A percentile compares a stretch with the other conserved stretches of the same genome.
Evolutionary conservation across 1,140 invertebrate species (phyloP).

Genomic region (Zophobas atratus): DNA sequence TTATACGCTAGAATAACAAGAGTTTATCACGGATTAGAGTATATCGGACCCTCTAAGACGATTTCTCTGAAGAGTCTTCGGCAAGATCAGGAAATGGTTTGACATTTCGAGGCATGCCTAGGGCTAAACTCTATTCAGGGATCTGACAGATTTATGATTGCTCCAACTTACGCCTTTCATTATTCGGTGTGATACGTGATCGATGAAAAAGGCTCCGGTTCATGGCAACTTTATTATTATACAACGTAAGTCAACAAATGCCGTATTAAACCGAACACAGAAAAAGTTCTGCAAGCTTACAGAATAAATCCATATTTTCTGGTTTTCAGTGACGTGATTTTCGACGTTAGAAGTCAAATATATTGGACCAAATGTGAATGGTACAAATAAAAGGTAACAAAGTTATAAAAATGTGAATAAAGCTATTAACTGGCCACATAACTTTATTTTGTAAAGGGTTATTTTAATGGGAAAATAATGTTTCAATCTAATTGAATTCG

Average conservation of each 20-base stretch:
- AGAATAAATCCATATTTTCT: not conserved
- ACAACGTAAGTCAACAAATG: constrained; percentile 13
- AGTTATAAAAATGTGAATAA: too few relatives aligned
- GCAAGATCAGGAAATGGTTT: constrained; percentile 17
- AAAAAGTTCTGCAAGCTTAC: not conserved
- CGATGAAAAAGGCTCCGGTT: constrained; percentile 20
- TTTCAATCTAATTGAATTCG: too few relatives aligned
- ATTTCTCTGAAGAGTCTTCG: constrained; percentile 20
- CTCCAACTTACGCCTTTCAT: constrained; percentile 32
- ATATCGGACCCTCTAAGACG: constrained; percentile 19
- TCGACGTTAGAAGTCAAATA: too few relatives aligned
- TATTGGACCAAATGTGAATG: too few relatives aligned
- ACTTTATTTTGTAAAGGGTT: too few relatives aligned
- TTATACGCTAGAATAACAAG: constrained; percentile 22
- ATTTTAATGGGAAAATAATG: too few relatives aligned
- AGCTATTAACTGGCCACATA: too few relatives aligned
- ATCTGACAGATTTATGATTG: constrained; percentile 40
- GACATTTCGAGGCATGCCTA: constrained; percentile 10
- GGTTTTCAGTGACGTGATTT: not conserved
- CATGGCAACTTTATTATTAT: constrained; percentile 18
- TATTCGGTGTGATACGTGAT: constrained; percentile 27
- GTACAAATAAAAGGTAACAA: too few relatives aligned
- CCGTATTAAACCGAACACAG: not conserved
- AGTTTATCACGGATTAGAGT: constrained; percentile 31
- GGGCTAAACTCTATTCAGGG: constrained; percentile 22